A percentile compares a stretch with the other conserved stretches of the same genome.
These are phyloP conservation scores for Spea multiplicata DNA, from an alignment of 2,113 vertebrate genomes.

Conservation along the genomic window DNA sequence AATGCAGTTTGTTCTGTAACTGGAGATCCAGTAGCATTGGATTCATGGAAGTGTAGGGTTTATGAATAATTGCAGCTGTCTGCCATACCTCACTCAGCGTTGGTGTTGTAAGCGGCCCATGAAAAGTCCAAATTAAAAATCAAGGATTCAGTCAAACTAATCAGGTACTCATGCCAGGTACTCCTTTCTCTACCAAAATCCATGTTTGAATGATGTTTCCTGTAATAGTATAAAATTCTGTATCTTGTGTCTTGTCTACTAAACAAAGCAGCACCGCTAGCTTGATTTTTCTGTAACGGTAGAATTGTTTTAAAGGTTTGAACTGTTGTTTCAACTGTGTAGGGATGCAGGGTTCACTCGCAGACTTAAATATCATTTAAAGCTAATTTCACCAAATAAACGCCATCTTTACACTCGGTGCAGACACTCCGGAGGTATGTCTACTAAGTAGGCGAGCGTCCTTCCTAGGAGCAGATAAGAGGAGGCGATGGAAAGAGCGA, in stretches of 20 bases:
- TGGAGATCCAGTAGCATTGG: constrained; percentile 91
- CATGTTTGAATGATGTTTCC: constrained; percentile 99
- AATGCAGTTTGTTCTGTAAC: constrained; percentile 97
- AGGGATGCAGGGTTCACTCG: constrained; percentile 80
- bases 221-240: constrained; percentile 79
- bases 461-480: not conserved
- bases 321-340: constrained; percentile 78
- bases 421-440: constrained; percentile 83
- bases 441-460: constrained; percentile 76
- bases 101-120: constrained; percentile 99
- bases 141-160: constrained; percentile 99
- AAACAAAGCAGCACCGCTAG: constrained; percentile 59
- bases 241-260: constrained; percentile 62
- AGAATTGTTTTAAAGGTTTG: constrained; percentile 74
- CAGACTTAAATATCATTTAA: constrained; percentile 81
- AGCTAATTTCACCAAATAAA: constrained; percentile 73
- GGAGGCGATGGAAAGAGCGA: too few relatives aligned
- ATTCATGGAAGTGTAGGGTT: constrained; percentile 99
- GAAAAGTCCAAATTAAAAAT: constrained; percentile 99
- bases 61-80: constrained; percentile 99
- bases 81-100: constrained; percentile 99
- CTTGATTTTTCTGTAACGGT: constrained; percentile 63
- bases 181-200: constrained; percentile 99
- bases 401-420: constrained; percentile 79
- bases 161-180: constrained; percentile 99